phyloP scores from a whole-genome alignment of 2,888 invertebrate species.

The Smittia aterrima region DNA sequence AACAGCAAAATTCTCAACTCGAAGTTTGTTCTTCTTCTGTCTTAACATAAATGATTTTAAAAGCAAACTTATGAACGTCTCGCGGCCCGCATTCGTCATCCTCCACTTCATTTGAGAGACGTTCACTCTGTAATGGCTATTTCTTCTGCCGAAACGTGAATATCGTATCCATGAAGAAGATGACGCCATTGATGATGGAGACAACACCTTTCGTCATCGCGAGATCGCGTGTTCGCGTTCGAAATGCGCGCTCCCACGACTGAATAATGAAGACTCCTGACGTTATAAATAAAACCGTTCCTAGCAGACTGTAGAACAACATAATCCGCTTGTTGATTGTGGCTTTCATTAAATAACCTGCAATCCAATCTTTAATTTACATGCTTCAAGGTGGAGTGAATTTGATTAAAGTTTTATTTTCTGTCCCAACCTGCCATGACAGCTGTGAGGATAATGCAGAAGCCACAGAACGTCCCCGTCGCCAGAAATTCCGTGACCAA shows the following conservation, averaged over 20 bases:
- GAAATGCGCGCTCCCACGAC: constrained; percentile 57
- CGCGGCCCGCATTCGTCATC: background rate
- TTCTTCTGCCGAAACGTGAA: constrained; percentile 66
- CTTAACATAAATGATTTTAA: background rate
- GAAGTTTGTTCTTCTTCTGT: background rate
- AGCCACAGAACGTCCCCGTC: constrained; percentile 72
- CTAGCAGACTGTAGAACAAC: constrained; percentile 73
- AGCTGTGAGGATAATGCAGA: constrained; percentile 68
- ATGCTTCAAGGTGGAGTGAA: background rate
- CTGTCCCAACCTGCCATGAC: constrained; percentile 62
- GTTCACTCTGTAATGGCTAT: constrained; percentile 24
- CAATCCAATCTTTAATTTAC: constrained; percentile 46
- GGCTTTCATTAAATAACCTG: constrained; percentile 71
- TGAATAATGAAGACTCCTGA: constrained; percentile 72
- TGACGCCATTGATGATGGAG: constrained; percentile 70
- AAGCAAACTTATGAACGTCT: background rate
- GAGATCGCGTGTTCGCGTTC: constrained; percentile 55
- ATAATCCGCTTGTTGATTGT: constrained; percentile 73
- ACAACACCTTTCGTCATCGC: constrained; percentile 73
- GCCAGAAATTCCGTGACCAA: constrained; percentile 62
- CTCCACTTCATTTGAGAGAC: background rate
- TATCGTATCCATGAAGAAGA: constrained; percentile 72
- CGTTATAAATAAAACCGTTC: constrained; percentile 69
- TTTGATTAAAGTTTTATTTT: background rate
- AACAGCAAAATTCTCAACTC: background rate